Evolutionary conservation across 2,888 invertebrate species (phyloP), one percentile per base, ranked within the genome.

Genomic region (Agapetus fuscipes): DNA sequence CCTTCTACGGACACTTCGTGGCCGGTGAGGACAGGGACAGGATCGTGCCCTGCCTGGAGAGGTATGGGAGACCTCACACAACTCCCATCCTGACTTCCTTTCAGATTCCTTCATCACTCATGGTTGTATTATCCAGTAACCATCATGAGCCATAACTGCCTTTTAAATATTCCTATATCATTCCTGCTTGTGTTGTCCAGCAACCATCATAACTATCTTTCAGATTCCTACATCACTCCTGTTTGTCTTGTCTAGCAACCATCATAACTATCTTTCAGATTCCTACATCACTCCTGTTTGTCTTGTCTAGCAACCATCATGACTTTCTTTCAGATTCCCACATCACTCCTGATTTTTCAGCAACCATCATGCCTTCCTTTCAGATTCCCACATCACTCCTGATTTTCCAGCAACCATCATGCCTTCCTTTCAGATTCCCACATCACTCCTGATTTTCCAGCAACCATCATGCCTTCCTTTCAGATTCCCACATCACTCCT

Each of bases 1-100:
- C 97, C 15, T 96, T 98, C 68, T 98, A 97, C 66, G 98, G 97
- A 6, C 98, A 98, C 67, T 98, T 98, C 70, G 98, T 99, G 36
- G 98, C 96, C 35, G 98, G 98, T 41, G 90, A 94, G 61, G 88
- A 94, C 63, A 83, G 87, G 61, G 71, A 80, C 53, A 83, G 82
- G 59, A 90, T 95, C 56, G 75, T 79, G 52, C 93, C 94, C 25
- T 81, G 80, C 37, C 73, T 94, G 52, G 83, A 86, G 58, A 76
- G 82, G 77, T 76, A 61, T 15, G n/a, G n/a, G n/a, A 20, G 20
- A 9, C 4, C 11, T 12, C 28, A 28, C 13, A 4, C n/a, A 12
- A n/a, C 6, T 28, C 28, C 13, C 5, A 4, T 5, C 4, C 13
- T n/a, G 11, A 5, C 28, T 4, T 12, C 28, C 28, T 12, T n/a